phyloP scores from a whole-genome alignment of 2,797 vertebrate genomes.

The Odontamblyopus lacepedii region DNA sequence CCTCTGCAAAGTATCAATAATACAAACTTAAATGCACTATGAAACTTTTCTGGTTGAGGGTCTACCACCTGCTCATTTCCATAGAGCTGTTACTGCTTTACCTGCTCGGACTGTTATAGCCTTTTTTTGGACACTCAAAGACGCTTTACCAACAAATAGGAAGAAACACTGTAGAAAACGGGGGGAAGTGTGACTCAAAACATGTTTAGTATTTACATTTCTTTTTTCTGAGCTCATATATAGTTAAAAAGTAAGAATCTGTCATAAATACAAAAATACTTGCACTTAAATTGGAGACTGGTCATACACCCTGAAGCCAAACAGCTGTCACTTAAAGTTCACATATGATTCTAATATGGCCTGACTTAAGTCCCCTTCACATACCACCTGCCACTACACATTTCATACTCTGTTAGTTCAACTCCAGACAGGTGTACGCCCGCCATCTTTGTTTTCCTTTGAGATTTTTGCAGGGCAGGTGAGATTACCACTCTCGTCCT shows the following conservation, averaged over 20 bases:
- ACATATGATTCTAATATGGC: neutral
- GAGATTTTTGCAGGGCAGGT: conserved; percentile 24
- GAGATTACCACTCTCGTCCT: conserved; percentile 1
- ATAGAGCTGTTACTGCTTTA: no score
- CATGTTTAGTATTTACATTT: neutral
- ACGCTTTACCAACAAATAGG: no score
- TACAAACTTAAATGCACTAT: neutral
- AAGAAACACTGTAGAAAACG: no score
- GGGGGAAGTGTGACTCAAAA: neutral
- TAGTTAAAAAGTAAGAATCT: neutral
- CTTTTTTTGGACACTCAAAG: no score
- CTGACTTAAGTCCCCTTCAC: conserved; percentile 2
- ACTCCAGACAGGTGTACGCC: conserved; percentile 20
- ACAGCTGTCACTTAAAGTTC: conserved; percentile 2
- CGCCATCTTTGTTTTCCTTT: conserved; percentile 18
- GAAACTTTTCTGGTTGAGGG: neutral
- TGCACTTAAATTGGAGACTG: neutral
- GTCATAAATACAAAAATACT: neutral
- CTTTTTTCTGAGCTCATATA: neutral
- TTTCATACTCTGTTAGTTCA: conserved; percentile 19
- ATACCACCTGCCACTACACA: conserved; percentile 16
- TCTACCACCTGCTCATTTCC: neutral
- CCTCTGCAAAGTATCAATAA: neutral
- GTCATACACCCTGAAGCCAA: neutral
- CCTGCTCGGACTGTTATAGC: no score